phyloP scores from a whole-genome alignment of 1,140 invertebrate genomes.

The Micrasema minimum region DNA sequence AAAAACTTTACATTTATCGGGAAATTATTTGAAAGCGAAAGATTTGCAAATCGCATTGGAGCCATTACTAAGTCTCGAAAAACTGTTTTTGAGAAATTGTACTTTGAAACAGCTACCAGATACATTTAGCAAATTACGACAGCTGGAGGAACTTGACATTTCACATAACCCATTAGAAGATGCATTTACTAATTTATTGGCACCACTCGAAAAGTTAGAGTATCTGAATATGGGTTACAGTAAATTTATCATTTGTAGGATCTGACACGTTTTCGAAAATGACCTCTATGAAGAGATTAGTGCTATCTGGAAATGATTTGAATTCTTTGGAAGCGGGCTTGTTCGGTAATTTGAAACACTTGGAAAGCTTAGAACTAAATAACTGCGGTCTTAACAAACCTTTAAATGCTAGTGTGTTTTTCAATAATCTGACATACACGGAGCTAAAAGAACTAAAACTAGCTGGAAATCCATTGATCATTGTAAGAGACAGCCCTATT shows the following conservation, averaged over 20 bases:
- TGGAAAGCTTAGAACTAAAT: conserved; percentile 75
- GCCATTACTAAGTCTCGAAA: conserved; percentile 73
- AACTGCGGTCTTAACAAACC: conserved; percentile 74
- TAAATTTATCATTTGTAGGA: conserved; percentile 73
- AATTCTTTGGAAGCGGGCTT: conserved; percentile 75
- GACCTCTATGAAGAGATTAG: conserved; percentile 73
- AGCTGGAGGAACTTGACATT: conserved; percentile 75
- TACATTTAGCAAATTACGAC: conserved; percentile 73
- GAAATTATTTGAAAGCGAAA: conserved; percentile 75
- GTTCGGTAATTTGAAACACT: conserved; percentile 74
- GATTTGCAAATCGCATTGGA: conserved; percentile 75
- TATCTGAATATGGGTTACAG: conserved; percentile 81
- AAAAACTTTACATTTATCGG: conserved; percentile 72
- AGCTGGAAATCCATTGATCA: conserved; percentile 74
- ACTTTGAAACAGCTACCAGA: conserved; percentile 72
- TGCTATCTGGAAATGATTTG: conserved; percentile 76
- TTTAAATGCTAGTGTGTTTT: conserved; percentile 74
- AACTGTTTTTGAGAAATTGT: conserved; percentile 75
- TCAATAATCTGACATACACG: conserved; percentile 72
- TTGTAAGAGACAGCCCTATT: conserved; percentile 68
- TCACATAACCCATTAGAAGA: conserved; percentile 76
- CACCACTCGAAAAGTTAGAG: conserved; percentile 73
- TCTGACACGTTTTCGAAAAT: conserved; percentile 76
- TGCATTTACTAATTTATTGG: conserved; percentile 74
- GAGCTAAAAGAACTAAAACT: conserved; percentile 76